Base-by-base conservation (phyloP, 2,113 vertebrate species). In the Hippocampus zosterae region DNA sequence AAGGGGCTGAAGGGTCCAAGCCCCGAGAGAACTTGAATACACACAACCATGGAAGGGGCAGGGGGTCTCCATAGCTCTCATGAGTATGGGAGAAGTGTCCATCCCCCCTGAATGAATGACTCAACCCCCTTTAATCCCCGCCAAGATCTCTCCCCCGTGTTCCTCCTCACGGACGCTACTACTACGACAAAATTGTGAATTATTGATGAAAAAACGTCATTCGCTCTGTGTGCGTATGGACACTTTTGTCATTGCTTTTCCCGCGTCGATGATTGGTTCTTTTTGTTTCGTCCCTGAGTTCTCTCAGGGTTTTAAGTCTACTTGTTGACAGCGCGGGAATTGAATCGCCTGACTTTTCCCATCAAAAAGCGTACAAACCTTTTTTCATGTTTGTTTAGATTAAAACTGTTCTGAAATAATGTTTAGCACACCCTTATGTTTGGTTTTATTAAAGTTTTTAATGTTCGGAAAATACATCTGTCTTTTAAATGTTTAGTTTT, bases 371-470 rank as follows among this genome's bases (percentile, higher is more conserved):
- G n/a, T 8, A 55, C 23, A 75, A 73, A 68, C 69, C 46, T 33
- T 68, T 67, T 53, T 46, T 40, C 19, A 64, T 63, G n/a, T 82
- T 84, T 84, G 65, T 81, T 81, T 80, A 80, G 74, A 84, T 83
- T 76, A 82, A 82, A 82, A 81, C 50, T 42, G 68, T 78, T 69
- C 73, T 68, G 48, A 76, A 87, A 82, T 81, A 46, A 57, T 85
- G 74, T 84, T 88, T 74, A 83, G 75, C 87, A 88, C 73, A 78
- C 71, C 79, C 79, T 67, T 81, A 79, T 84, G 86, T 88, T 84
- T 90, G 83, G 80, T 88, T 88, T 87, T 90, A 86, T 90, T 88
- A 90, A 91, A 89, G 85, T 90, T 91, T 90, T 91, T 91, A 90
- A 91, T 87, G 84, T 87, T 88, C 89, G 75, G 81, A 88, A 88